Conservation (phyloP, 2,888 invertebrate genomes). For the Drosophila borealis region DNA sequence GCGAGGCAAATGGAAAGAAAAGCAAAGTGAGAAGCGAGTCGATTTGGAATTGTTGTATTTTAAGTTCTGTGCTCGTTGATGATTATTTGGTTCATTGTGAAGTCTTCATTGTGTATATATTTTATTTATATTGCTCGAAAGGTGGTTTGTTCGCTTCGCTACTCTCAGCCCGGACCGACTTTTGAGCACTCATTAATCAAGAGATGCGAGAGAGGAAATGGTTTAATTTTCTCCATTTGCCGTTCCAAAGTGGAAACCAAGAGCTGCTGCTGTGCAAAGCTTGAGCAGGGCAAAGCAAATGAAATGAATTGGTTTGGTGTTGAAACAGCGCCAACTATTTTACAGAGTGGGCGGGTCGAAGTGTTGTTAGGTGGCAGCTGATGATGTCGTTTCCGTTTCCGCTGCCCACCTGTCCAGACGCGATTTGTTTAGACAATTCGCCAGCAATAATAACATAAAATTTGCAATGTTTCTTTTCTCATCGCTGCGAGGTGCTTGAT, state of each 20-base stretch:
- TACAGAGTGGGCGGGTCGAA: not conserved
- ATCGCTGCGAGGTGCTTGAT: conserved; percentile 9
- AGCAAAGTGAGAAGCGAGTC: too few relatives aligned
- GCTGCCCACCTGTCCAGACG: conserved; percentile 45
- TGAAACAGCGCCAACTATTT: conserved; percentile 38
- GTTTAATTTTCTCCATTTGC: conserved; percentile 31
- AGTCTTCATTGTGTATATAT: too few relatives aligned
- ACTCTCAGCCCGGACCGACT: too few relatives aligned
- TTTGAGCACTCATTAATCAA: conserved; percentile 2
- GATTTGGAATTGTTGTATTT: too few relatives aligned
- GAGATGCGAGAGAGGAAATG: conserved; percentile 24
- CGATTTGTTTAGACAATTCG: conserved; percentile 46
- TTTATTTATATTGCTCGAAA: too few relatives aligned
- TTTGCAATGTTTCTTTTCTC: conserved; percentile 16
- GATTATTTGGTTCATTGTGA: too few relatives aligned
- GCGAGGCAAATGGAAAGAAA: too few relatives aligned
- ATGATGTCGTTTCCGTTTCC: conserved; percentile 56
- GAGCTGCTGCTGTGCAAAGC: conserved; percentile 5
- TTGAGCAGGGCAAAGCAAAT: conserved; percentile 58
- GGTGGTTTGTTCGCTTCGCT: too few relatives aligned
- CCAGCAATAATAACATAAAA: conserved; percentile 42
- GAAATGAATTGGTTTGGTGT: conserved; percentile 50
- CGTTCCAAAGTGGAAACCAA: conserved; percentile 11
- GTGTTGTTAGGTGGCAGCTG: conserved; percentile 19
- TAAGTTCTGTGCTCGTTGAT: too few relatives aligned